Percentiles rank a stretch among this genome's conserved stretches.
Conservation (phyloP, 2,113 vertebrate genomes). For the Struthidea cinerea region DNA sequence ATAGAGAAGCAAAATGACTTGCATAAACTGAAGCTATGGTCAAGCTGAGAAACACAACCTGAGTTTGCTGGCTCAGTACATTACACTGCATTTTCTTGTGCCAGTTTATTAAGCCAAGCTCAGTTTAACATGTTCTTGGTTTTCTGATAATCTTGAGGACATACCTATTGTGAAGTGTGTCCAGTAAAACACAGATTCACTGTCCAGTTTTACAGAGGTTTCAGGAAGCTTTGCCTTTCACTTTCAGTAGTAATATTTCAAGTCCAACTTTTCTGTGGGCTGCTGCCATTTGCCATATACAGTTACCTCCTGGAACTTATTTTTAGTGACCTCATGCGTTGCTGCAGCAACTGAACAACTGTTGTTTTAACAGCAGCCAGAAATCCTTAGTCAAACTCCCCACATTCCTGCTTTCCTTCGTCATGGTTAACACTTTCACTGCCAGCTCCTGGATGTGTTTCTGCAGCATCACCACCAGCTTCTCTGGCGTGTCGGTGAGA, state of each 20-base stretch:
- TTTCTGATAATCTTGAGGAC: not conserved
- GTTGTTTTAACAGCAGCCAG: constrained; percentile 51
- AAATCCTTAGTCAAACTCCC: constrained; percentile 42
- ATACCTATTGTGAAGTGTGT: not conserved
- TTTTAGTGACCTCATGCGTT: constrained; percentile 66
- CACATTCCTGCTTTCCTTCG: constrained; percentile 1
- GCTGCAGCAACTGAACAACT: constrained; percentile 65
- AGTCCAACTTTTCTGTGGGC: not conserved
- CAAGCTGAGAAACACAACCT: not conserved
- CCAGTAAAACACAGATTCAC: not conserved
- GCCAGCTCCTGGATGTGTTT: not conserved
- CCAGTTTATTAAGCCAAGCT: not conserved
- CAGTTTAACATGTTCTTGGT: not conserved
- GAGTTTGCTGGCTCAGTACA: not conserved
- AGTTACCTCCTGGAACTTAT: constrained; percentile 63
- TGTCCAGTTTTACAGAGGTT: not conserved
- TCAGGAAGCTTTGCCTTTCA: not conserved
- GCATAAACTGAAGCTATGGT: not conserved
- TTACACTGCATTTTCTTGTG: not conserved
- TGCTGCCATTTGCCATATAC: constrained; percentile 50
- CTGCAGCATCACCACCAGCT: not conserved
- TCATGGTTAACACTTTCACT: constrained; percentile 34
- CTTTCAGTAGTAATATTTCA: not conserved
- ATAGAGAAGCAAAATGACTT: not conserved
- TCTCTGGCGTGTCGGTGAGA: not conserved